Conservation (phyloP, 2,888 invertebrate species). For the Gibbula magus region DNA sequence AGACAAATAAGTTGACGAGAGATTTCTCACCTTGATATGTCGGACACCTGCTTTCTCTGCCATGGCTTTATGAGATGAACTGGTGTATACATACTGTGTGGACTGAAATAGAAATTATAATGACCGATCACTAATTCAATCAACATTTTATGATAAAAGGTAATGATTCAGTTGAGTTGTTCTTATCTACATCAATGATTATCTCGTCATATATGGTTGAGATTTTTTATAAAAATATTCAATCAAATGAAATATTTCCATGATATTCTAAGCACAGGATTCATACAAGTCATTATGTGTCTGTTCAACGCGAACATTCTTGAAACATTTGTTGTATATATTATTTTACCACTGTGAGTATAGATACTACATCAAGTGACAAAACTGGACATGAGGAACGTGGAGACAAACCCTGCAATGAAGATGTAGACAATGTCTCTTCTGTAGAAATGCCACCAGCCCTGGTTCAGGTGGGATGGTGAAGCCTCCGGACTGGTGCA, state of each 20-base stretch:
- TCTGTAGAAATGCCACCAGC: slow-evolving; percentile 55
- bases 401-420: slow-evolving; percentile 46
- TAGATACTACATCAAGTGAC: too few species aligned
- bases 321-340: too few species aligned
- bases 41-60: slow-evolving; percentile 55
- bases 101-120: too few species aligned
- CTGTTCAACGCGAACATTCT: too few species aligned
- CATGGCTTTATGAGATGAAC: slow-evolving; percentile 52
- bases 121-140: too few species aligned
- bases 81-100: slow-evolving; percentile 51
- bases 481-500: slow-evolving; percentile 41
- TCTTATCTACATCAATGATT: neutral
- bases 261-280: too few species aligned
- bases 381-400: too few species aligned
- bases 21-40: slow-evolving; percentile 49
- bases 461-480: slow-evolving; percentile 55
- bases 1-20: too few species aligned
- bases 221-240: neutral
- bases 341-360: too few species aligned
- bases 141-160: neutral
- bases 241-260: neutral
- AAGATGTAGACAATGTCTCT: slow-evolving; percentile 49
- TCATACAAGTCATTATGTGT: too few species aligned
- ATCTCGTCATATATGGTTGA: neutral
- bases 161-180: too few species aligned